Conservation (phyloP, 53 echinoderm and acorn worm species). For the Echinometra lucunter region DNA sequence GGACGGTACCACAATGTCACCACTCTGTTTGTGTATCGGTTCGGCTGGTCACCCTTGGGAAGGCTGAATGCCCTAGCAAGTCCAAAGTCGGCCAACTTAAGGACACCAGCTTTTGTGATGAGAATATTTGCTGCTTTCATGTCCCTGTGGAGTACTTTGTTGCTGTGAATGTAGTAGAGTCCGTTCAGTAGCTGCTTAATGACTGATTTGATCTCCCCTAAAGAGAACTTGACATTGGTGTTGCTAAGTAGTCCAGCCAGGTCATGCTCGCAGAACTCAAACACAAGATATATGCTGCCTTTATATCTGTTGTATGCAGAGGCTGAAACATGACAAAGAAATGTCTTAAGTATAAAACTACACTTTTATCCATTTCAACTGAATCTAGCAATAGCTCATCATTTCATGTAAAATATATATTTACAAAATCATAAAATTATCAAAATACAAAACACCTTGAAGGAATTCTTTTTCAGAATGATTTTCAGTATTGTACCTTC, state of each 20-base stretch:
- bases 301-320: conserved; percentile 95
- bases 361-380: too few relatives aligned
- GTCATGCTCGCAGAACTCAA: conserved; percentile 99
- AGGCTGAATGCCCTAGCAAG: conserved; percentile 95
- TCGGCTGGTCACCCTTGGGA: conserved; percentile 84
- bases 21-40: conserved; percentile 93
- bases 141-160: conserved; percentile 92
- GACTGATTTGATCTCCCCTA: conserved; percentile 95
- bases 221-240: conserved; percentile 89
- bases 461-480: too few relatives aligned
- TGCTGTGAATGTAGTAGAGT: conserved; percentile 93
- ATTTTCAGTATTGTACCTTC: too few relatives aligned
- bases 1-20: conserved; percentile 99
- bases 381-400: too few relatives aligned
- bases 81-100: conserved; percentile 94
- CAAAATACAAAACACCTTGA: too few relatives aligned
- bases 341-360: too few relatives aligned
- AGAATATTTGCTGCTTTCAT: conserved; percentile 99
- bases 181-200: conserved; percentile 91
- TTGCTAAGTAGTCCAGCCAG: conserved; percentile 97
- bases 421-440: too few relatives aligned
- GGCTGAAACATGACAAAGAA: conserved; percentile 64
- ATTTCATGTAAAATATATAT: too few relatives aligned
- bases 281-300: conserved; percentile 96
- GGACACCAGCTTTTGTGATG: conserved; percentile 88